phyloP scores from a whole-genome alignment of 2,888 invertebrate species.

The Drosophila lacicola region DNA sequence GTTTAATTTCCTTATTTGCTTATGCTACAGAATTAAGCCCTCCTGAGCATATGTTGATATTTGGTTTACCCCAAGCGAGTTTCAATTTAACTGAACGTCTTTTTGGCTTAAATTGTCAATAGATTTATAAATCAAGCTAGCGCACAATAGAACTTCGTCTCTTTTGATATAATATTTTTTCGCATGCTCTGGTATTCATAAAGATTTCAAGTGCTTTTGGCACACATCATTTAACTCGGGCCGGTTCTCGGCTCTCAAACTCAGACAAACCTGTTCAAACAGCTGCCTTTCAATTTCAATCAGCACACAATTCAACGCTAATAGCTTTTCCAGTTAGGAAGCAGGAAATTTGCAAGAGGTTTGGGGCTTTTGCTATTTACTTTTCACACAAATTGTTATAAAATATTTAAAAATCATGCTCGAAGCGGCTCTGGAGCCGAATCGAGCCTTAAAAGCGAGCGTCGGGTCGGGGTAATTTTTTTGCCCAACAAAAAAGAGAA shows the following conservation, averaged over 20 bases:
- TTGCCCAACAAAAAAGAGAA: background rate
- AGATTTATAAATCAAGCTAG: conserved; percentile 11
- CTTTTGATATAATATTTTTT: conserved; percentile 23
- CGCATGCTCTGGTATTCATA: conserved; percentile 41
- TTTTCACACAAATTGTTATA: conserved; percentile 68
- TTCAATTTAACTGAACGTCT: conserved; percentile 8
- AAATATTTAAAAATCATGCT: conserved; percentile 76
- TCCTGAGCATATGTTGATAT: background rate
- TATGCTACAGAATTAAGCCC: no score
- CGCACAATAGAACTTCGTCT: conserved; percentile 12
- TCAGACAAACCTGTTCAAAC: conserved; percentile 49
- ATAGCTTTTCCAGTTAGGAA: conserved; percentile 48
- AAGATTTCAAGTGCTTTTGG: conserved; percentile 53
- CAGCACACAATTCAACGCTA: conserved; percentile 58
- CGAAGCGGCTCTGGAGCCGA: conserved; percentile 16
- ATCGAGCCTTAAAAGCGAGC: conserved; percentile 57
- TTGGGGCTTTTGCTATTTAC: conserved; percentile 53
- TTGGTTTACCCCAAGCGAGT: background rate
- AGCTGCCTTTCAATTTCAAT: conserved; percentile 64
- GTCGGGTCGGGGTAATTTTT: conserved; percentile 20
- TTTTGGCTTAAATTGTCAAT: conserved; percentile 12
- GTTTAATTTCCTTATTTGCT: no score
- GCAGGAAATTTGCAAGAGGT: conserved; percentile 4
- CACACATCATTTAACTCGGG: conserved; percentile 69
- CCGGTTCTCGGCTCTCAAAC: conserved; percentile 25